Evolutionary conservation across 1,140 invertebrate species (phyloP), one percentile per base, ranked within the genome.

Genomic region (Panagrolaimus sp.): DNA sequence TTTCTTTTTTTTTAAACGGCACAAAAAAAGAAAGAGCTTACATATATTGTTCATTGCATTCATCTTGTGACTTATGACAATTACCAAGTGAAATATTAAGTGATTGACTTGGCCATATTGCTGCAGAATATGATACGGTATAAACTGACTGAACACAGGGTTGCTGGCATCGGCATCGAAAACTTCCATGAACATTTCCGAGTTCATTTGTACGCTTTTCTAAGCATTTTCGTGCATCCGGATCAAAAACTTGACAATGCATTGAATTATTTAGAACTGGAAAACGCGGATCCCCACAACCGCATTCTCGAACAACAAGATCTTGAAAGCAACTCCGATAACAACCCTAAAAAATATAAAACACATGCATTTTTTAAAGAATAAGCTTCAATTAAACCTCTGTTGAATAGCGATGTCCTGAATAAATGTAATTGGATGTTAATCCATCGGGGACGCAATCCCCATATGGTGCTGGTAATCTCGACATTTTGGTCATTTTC

Each of bases 291-390:
- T 78, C 77, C 24, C 76, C 74, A 63, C 77, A 78, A 26, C 70
- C 71, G 55, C 77, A 78, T 7, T 71, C 64, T n/a, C 69, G 47
- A 43, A 78, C 63, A 43, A 74, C 76, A 55, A 76, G 46, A 21
- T 78, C 68, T 74, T 78, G 77, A 68, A 78, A 77, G 65, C 77
- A 78, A 43, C 69, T 77, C 17, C 77, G 76, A 47, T 78, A 78
- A 58, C 77, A 78, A 26, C 77, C 77, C 75, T 76, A 32, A 65
- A 69, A 24, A 15, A 17, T 8, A n/a, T 10, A 17, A 28, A n/a
- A 38, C 32, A n/a, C n/a, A 21, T 58, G 14, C 1, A 38, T 12
- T 9, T 47, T 28, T 44, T 6, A 70, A 46, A 17, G 21, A 14
- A 48, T 14, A 70, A 28, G 32, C 15, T 21, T 64, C 47, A 63